Percentiles rank a stretch among this genome's conserved stretches.
Conservation (phyloP, 2,888 invertebrate species). For the Latrodectus elegans region DNA sequence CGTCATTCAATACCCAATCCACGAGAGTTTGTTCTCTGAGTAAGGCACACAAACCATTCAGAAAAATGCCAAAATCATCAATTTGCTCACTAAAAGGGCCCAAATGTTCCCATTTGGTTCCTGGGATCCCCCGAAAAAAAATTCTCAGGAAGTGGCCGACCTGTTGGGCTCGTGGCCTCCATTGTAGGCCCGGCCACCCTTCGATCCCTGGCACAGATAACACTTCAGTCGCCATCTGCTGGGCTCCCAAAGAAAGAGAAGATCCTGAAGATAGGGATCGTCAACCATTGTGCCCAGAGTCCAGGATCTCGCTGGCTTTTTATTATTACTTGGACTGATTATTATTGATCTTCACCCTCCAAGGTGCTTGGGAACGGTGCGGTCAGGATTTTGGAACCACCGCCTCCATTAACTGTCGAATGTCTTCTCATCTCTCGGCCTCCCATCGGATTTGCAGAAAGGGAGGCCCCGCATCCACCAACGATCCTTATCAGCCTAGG, state of each 20-base stretch:
- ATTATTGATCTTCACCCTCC: slow-evolving; percentile 61
- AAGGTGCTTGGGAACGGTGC: slow-evolving; percentile 65
- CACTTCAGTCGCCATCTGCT: slow-evolving; percentile 57
- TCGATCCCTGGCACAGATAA: slow-evolving; percentile 58
- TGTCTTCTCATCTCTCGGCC: slow-evolving; percentile 34
- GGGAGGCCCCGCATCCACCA: slow-evolving; percentile 12
- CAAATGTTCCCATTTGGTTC: slow-evolving; percentile 51
- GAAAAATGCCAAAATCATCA: slow-evolving; percentile 64
- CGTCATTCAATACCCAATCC: slow-evolving; percentile 45
- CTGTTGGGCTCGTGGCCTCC: slow-evolving; percentile 65
- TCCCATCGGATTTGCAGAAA: slow-evolving; percentile 10
- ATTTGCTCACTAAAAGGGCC: slow-evolving; percentile 59
- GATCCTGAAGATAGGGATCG: slow-evolving; percentile 47
- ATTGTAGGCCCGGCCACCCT: slow-evolving; percentile 30
- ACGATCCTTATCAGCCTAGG: slow-evolving; percentile 47
- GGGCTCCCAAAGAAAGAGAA: slow-evolving; percentile 22
- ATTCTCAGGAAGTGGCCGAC: slow-evolving; percentile 49
- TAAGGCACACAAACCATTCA: slow-evolving; percentile 39
- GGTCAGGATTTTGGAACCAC: slow-evolving; percentile 63
- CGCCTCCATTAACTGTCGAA: slow-evolving; percentile 62
- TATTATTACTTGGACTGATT: slow-evolving; percentile 61
- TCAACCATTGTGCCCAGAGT: slow-evolving; percentile 56
- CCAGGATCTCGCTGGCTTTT: slow-evolving; percentile 21
- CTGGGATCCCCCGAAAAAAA: slow-evolving; percentile 7
- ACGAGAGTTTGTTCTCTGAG: slow-evolving; percentile 6